Conservation (phyloP, 2,113 vertebrate genomes). For the Marmota flaviventris region DNA sequence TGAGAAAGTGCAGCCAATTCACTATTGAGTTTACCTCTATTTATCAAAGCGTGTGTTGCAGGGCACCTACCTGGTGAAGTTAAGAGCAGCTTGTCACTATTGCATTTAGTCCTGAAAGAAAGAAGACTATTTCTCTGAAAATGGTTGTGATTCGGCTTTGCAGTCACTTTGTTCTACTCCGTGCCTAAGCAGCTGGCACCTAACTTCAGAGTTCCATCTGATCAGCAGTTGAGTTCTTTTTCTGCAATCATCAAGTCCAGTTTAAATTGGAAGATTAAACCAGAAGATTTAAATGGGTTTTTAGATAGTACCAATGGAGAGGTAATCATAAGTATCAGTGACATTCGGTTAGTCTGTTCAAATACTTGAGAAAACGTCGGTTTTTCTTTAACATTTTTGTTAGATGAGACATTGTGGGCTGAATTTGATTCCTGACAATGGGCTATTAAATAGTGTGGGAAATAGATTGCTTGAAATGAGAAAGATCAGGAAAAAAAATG, state of each 20-base stretch:
- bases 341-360: neutral
- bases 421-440: neutral
- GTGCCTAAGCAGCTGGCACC: neutral
- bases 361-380: constrained; percentile 23
- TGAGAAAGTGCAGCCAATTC: neutral
- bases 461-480: neutral
- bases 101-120: neutral
- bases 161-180: neutral
- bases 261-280: neutral
- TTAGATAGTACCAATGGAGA: neutral
- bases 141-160: neutral
- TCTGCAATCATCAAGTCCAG: neutral
- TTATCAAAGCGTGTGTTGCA: neutral
- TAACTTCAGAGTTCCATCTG: neutral
- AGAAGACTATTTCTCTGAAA: neutral
- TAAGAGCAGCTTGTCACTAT: neutral
- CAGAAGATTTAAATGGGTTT: neutral
- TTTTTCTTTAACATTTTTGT: constrained; percentile 47
- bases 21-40: neutral
- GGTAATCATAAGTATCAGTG: neutral
- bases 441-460: neutral
- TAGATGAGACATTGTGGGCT: neutral
- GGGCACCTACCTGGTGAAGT: neutral
- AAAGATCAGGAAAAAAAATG: neutral
- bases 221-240: neutral